phyloP scores from a whole-genome alignment of 2,113 vertebrate genomes.

The Tragelaphus scriptus region DNA sequence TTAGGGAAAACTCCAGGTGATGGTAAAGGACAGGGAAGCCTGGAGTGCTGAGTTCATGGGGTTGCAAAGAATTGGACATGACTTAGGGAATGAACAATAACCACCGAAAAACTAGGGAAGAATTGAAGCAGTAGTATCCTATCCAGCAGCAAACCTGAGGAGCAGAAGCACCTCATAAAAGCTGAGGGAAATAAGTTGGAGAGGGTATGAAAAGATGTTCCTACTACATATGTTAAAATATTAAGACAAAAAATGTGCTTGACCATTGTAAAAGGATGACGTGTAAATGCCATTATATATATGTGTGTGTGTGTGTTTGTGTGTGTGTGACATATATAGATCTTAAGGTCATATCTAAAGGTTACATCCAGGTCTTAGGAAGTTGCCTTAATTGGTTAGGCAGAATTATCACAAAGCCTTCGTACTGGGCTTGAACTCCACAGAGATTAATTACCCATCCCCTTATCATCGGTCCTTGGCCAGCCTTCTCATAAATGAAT shows the following conservation, averaged over 20 bases:
- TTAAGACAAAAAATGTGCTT: not conserved
- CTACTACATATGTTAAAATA: not conserved
- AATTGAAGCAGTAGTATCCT: not conserved
- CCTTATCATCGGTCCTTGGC: not conserved
- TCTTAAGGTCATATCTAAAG: not conserved
- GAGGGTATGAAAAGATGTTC: not conserved
- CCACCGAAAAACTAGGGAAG: not conserved
- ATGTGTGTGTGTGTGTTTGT: not conserved
- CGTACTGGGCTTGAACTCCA: not conserved
- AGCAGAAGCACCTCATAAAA: not conserved
- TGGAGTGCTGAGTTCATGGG: not conserved
- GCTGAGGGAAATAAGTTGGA: not conserved
- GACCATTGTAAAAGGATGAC: not conserved
- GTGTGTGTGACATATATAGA: not conserved
- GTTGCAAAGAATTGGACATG: not conserved
- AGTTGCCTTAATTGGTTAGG: not conserved
- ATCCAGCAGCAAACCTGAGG: not conserved
- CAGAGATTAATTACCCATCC: not conserved
- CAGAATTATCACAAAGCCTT: not conserved
- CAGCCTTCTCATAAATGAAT: not conserved
- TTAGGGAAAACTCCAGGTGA: not conserved
- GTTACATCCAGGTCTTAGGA: not conserved
- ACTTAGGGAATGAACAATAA: not conserved
- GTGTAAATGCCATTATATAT: not conserved
- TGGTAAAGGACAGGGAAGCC: not conserved